Percentiles rank a stretch among this genome's conserved stretches.
Evolutionary conservation across 2,113 vertebrate genomes (phyloP).

Genomic region (Eidolon helvum): DNA sequence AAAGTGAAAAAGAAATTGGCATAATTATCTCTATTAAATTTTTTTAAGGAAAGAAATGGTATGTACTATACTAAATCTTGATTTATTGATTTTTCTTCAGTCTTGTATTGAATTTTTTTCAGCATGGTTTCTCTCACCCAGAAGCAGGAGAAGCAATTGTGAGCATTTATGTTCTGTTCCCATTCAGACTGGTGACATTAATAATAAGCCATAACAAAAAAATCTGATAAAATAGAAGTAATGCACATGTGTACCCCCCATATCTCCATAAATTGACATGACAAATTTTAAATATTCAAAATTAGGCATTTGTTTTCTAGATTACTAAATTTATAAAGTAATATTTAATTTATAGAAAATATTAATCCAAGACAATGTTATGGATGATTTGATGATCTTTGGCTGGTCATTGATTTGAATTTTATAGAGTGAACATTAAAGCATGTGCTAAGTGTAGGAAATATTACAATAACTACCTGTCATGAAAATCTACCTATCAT

Average conservation of each 20-base stretch:
- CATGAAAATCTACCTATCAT: background rate
- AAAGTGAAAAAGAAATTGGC: background rate
- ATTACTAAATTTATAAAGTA: background rate
- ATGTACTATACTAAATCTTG: background rate
- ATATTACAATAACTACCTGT: background rate
- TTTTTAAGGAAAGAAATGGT: background rate
- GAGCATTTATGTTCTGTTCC: background rate
- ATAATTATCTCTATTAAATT: background rate
- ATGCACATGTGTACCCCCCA: fast-evolving
- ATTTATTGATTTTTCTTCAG: conserved; percentile 12
- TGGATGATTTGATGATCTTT: background rate
- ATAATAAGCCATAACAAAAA: background rate
- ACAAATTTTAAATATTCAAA: background rate
- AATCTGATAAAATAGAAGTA: background rate
- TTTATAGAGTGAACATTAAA: background rate
- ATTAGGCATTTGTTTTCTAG: background rate
- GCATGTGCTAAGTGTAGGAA: background rate
- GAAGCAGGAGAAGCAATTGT: background rate
- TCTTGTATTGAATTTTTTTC: background rate
- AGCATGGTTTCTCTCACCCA: background rate
- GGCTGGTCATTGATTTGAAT: background rate
- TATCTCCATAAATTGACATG: background rate
- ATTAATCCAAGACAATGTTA: background rate
- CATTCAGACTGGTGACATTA: background rate
- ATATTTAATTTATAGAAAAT: background rate